phyloP scores from a whole-genome alignment of 2,888 invertebrate genomes.

The Sthenelais limicola region DNA sequence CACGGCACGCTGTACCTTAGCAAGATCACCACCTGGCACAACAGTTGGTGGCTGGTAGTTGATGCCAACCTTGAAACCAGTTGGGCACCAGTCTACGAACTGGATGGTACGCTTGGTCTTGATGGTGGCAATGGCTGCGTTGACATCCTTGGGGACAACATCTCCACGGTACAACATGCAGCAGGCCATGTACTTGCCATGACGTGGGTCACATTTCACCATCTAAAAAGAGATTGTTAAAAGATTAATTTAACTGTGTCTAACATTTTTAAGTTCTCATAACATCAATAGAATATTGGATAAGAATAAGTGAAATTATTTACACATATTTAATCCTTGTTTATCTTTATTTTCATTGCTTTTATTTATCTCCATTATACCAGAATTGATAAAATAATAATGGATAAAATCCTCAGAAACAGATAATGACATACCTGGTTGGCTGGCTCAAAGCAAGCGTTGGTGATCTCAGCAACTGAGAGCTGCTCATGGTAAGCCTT shows the following conservation, averaged over 20 bases:
- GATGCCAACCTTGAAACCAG: constrained; percentile 12
- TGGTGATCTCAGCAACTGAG: constrained; percentile 6
- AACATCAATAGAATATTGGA: too few relatives aligned
- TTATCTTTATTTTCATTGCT: too few relatives aligned
- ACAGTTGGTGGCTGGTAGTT: constrained; percentile 15
- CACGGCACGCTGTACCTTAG: constrained; percentile 10
- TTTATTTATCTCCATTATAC: too few relatives aligned
- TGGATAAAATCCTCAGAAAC: too few relatives aligned
- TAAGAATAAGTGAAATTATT: too few relatives aligned
- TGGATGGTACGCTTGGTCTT: constrained; percentile 62
- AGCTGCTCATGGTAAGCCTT: constrained; percentile 24
- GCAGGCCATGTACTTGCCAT: constrained; percentile 17
- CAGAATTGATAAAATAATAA: too few relatives aligned
- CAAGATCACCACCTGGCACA: constrained; percentile 15
- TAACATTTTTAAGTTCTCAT: too few relatives aligned
- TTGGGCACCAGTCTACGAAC: constrained; percentile 20
- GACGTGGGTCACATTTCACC: constrained; percentile 73
- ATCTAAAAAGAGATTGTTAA: too few relatives aligned
- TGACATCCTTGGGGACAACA: constrained; percentile 79
- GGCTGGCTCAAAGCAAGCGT: constrained; percentile 16
- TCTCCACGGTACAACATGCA: constrained; percentile 3
- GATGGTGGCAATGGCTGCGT: constrained; percentile 75
- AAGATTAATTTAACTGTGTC: too few relatives aligned
- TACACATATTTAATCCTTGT: too few relatives aligned
- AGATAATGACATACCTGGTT: too few relatives aligned